Evolutionary conservation across 2,797 vertebrate genomes (phyloP).

Genomic region (Xiphorhynchus erythropygius): DNA sequence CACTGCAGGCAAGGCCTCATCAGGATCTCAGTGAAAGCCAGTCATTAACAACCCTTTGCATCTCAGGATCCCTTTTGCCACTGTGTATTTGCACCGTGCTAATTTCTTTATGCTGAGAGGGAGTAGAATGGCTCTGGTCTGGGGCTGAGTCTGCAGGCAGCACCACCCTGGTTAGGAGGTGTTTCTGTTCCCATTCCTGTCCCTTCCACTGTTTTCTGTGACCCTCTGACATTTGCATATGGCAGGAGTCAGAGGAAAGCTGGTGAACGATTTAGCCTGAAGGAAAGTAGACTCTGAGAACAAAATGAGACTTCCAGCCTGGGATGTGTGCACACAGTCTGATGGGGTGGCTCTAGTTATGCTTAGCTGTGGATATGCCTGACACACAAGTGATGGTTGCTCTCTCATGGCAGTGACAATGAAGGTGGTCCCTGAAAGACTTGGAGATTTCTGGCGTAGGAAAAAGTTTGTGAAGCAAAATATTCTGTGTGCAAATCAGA

Average conservation of each 20-base stretch:
- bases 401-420: background rate
- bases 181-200: background rate
- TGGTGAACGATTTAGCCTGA: slow-evolving; percentile 7
- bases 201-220: background rate
- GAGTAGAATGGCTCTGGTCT: background rate
- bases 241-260: background rate
- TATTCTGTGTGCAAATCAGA: background rate
- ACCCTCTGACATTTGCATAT: background rate
- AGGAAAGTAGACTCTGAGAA: background rate
- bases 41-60: background rate
- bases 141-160: background rate
- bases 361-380: background rate
- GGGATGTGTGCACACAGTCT: background rate
- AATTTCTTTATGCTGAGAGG: background rate
- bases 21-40: background rate
- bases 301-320: background rate
- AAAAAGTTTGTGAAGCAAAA: background rate
- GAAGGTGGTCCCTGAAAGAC: background rate
- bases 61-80: background rate
- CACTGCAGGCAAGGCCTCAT: background rate
- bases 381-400: background rate
- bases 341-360: background rate
- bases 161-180: background rate
- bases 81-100: background rate
- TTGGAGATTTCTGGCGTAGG: background rate